These are phyloP conservation scores for Tokudaia muenninki DNA, from an alignment of 2,797 vertebrate species.

Conservation along the genomic window DNA sequence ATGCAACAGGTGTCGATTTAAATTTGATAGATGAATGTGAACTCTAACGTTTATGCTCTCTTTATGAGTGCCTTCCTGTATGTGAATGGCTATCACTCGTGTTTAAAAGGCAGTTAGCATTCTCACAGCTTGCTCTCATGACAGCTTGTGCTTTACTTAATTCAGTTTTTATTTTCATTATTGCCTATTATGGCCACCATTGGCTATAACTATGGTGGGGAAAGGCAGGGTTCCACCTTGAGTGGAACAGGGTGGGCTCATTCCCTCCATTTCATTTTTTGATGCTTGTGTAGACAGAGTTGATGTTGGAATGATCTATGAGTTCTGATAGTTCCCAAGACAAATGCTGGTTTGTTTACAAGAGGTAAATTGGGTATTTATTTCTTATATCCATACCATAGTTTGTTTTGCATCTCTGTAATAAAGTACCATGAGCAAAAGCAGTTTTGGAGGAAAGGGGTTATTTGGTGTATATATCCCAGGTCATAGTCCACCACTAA, in stretches of 20 bases:
- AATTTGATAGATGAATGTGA: constrained; percentile 34
- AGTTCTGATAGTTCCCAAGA: too few relatives aligned
- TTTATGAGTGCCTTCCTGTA: neutral
- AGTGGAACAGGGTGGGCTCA: too few relatives aligned
- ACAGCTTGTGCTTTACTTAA: neutral
- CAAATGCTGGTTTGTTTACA: too few relatives aligned
- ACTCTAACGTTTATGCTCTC: neutral
- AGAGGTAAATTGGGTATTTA: neutral
- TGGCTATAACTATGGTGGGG: neutral
- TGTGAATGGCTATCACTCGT: neutral
- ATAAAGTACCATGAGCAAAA: neutral
- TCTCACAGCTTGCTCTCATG: neutral
- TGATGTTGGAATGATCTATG: too few relatives aligned
- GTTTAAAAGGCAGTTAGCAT: neutral
- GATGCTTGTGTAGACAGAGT: too few relatives aligned
- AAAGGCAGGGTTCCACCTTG: neutral
- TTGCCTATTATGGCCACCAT: neutral
- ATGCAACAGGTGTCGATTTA: neutral
- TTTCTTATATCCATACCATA: too few relatives aligned
- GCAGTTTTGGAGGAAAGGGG: neutral
- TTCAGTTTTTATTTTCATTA: neutral
- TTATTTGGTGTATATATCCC: neutral
- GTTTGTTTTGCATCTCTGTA: neutral
- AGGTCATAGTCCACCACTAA: neutral
- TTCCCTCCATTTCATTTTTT: too few relatives aligned